Base-by-base conservation (phyloP, 1,140 invertebrate genomes). In the Drosophila mojavensis region DNA sequence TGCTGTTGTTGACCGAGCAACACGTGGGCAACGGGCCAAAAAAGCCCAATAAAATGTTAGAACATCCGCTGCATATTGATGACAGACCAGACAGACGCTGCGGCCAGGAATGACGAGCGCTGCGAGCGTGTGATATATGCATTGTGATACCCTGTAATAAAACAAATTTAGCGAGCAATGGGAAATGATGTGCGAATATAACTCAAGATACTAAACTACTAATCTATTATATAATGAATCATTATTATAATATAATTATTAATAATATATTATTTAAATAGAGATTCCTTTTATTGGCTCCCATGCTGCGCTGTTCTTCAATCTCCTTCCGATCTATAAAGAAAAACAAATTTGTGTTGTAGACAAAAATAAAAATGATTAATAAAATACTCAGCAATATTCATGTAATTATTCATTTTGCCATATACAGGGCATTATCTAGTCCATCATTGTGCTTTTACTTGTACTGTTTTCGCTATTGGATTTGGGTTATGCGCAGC, bases 31-130 rank as follows among this genome's bases (percentile, higher is more conserved):
- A 69, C 41, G 74, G 26, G 69, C 78, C 56, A 61, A 69, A 56
- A 39, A 55, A 72, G 53, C 39, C 39, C 68, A 59, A 61, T 55
- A 53, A 68, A 70, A 55, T 62, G 67, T 72, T 81, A 86, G 82
- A 85, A 86, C 82, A 86, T 56, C 62, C 45, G 48, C 66, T 86
- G 82, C 82, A 85, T 88, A 88, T 86, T 86, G 83, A 88, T 88
- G 70, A 66, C 15, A 56, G n/a, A 11, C 30, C 60, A 24, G 36
- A 11, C 26, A 36, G 33, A 53, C 43, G 39, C 60, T 41, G 67
- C 50, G 43, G 36, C 51, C 26, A 50, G 30, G 17, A 15, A 61
- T 62, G 48, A 54, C 53, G 15, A 39, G 9, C 15, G 33, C 41
- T 28, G 11, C 5, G 28, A 45, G 11, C 28, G 43, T 4, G 43